Evolutionary conservation across 2,113 vertebrate species (phyloP).

Genomic region (Nematolebias whitei): DNA sequence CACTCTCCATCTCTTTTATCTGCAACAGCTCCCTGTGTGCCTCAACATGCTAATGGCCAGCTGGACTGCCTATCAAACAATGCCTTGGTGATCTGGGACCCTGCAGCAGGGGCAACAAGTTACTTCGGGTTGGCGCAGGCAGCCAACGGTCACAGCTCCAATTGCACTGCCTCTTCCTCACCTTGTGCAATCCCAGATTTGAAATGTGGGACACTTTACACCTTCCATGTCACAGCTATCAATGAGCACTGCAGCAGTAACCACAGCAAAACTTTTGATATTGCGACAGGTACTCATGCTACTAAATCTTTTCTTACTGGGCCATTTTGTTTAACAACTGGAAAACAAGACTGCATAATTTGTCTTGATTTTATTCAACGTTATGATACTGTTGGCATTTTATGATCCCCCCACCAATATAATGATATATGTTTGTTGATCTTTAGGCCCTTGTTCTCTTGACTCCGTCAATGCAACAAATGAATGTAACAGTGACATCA

Average conservation of each 20-base stretch:
- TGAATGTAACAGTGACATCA: slow-evolving; percentile 68
- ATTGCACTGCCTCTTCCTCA: slow-evolving; percentile 47
- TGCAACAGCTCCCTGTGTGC: slow-evolving; percentile 75
- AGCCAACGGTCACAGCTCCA: slow-evolving; percentile 48
- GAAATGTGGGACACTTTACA: slow-evolving; percentile 75
- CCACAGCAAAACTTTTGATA: slow-evolving; percentile 58
- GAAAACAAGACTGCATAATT: neutral
- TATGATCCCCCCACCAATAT: neutral
- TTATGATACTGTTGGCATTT: neutral
- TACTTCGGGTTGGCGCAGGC: slow-evolving; percentile 68
- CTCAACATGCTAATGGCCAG: slow-evolving; percentile 42
- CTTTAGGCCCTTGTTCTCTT: slow-evolving; percentile 78
- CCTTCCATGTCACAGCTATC: slow-evolving; percentile 63
- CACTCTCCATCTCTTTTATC: neutral
- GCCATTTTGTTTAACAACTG: no score
- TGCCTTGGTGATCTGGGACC: slow-evolving; percentile 72
- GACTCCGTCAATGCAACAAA: slow-evolving; percentile 46
- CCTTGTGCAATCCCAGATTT: slow-evolving; percentile 70
- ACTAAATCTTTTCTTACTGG: neutral
- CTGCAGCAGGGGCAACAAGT: slow-evolving; percentile 42
- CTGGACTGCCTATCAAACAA: slow-evolving; percentile 78
- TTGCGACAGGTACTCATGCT: slow-evolving; percentile 72
- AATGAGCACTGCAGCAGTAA: slow-evolving; percentile 71
- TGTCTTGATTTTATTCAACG: neutral
- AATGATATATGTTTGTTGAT: neutral